Base-by-base conservation (phyloP, 2,888 invertebrate genomes). In the Drosophila multiciliata region DNA sequence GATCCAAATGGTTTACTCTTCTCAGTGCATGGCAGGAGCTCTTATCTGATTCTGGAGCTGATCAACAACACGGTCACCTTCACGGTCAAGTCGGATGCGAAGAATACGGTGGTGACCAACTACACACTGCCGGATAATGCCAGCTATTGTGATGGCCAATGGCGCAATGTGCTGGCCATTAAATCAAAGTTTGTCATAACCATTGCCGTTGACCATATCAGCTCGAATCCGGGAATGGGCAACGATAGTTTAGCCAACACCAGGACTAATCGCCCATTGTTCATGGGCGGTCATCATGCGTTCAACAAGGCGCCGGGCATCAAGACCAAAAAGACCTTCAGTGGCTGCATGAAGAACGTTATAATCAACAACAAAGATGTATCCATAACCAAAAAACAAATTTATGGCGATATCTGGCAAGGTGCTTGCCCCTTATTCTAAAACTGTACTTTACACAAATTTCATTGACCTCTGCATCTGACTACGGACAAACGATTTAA, bases 171-270 rank as follows among this genome's bases (percentile, higher is more conserved):
- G 74, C 82, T 94, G 95, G 98, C 96, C 59, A 95, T 96, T 36
- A 99, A 99, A 93, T 96, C 96, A n/a, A 97, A 97, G 93, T 98
- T 98, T 92, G 96, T 98, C 26, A 96, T 98, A 7, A 96, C 97
- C 0, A 94, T 99, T 61, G 96, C 96, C 0, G 97, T 99, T 2
- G 98, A 99, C 93, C 96, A 96, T 11, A 94, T 95, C 66, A 95
- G 95, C 90, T 95, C 96, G 0, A 94, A 95, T 75, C 96, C 97
- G 0, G 96, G 96, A 3, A 95, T 97, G 38, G 97, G 97, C 7
- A 93, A 91, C 35, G 95, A 94, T 29, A 94, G 94, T 23, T 94
- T 95, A 29, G 94, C 95, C 0, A 95, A 95, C 0, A 97, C 98
- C 0, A 96, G 97, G 87, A 98, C 98, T 0, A 95, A 95, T 35